Evolutionary conservation across 2,797 vertebrate genomes (phyloP).

Genomic region (Premnoplex brunnescens): DNA sequence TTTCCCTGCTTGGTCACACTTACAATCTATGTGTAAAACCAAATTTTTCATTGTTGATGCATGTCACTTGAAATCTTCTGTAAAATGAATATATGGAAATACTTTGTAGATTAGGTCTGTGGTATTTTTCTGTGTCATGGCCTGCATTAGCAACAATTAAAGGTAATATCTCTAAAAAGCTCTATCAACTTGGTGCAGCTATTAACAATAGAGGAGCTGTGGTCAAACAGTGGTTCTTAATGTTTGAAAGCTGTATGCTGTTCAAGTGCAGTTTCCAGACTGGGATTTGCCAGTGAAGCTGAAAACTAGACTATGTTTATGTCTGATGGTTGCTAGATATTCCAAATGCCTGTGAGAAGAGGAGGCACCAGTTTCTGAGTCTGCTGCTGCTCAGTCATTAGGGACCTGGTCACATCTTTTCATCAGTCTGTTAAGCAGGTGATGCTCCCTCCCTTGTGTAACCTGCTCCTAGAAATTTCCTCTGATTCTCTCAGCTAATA

Average conservation of each 20-base stretch:
- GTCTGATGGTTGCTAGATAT: not conserved
- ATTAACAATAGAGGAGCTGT: not conserved
- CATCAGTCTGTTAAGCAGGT: not conserved
- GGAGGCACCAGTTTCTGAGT: not conserved
- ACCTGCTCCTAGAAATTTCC: not conserved
- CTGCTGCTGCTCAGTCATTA: not conserved
- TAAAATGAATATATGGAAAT: not conserved
- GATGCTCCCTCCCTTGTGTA: not conserved
- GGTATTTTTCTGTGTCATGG: not conserved
- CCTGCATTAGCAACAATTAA: not conserved
- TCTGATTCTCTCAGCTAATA: not conserved
- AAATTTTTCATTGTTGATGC: not conserved
- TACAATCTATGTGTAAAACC: not conserved
- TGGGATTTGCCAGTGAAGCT: not conserved
- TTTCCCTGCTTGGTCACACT: not conserved
- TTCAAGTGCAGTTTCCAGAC: not conserved
- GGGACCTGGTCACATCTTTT: not conserved
- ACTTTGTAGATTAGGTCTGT: not conserved
- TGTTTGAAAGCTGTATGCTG: not conserved
- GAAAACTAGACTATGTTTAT: not conserved
- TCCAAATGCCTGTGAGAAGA: not conserved
- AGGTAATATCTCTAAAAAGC: not conserved
- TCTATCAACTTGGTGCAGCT: not conserved
- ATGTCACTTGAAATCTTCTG: not conserved
- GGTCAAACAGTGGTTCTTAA: not conserved